phyloP scores from a whole-genome alignment of 2,113 vertebrate genomes.

The Nanger granti region DNA sequence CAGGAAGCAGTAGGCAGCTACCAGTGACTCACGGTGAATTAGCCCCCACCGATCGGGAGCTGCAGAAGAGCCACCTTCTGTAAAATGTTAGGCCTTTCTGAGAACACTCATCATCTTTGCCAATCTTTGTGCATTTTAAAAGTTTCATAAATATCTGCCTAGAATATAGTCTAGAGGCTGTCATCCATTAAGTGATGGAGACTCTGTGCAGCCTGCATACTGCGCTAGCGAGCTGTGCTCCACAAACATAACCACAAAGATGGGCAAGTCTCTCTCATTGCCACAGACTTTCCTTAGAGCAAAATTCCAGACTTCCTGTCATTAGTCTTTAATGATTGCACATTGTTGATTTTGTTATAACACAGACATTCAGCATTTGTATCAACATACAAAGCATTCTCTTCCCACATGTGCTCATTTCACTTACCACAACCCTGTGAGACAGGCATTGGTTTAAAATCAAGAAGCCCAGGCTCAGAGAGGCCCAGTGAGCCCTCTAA shows the following conservation, averaged over 20 bases:
- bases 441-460: not conserved
- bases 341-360: not conserved
- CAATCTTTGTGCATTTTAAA: not conserved
- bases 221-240: rapidly evolving
- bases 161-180: not conserved
- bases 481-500: not conserved
- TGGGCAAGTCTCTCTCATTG: not conserved
- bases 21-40: not conserved
- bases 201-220: not conserved
- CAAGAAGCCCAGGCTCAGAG: not conserved
- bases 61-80: not conserved
- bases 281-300: not conserved
- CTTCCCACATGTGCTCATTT: not conserved
- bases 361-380: not conserved
- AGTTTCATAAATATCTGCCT: not conserved
- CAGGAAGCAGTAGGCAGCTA: not conserved
- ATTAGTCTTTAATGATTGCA: not conserved
- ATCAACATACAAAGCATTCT: not conserved
- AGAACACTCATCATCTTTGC: not conserved
- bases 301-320: not conserved
- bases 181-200: not conserved
- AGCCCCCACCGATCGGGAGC: not conserved
- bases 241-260: not conserved
- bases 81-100: not conserved
- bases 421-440: not conserved